phyloP scores from a whole-genome alignment of 2,113 vertebrate genomes.

The Oreochromis niloticus region DNA sequence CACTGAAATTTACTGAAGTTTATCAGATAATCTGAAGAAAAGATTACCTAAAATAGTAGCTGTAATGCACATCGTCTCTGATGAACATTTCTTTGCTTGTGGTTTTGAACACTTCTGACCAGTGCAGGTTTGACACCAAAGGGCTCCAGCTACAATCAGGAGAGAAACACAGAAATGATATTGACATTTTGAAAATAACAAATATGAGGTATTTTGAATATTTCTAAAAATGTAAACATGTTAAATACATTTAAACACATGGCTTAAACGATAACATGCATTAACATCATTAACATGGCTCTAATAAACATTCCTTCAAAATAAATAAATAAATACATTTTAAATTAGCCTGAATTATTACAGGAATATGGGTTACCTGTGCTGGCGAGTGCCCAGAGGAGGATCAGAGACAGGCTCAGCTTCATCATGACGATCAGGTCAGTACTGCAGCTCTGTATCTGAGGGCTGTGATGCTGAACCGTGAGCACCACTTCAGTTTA shows the following conservation, averaged over 20 bases:
- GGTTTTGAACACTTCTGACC: background rate
- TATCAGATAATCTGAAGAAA: background rate
- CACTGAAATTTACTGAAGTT: background rate
- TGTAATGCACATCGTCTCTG: background rate
- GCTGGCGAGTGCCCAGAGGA: background rate
- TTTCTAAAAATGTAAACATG: no score
- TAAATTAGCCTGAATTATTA: background rate
- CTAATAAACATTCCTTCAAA: background rate
- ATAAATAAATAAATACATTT: no score
- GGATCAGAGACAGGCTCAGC: background rate
- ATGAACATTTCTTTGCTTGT: background rate
- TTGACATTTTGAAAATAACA: no score
- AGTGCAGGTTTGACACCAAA: background rate
- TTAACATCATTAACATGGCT: no score
- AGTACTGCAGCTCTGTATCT: background rate
- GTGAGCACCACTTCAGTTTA: background rate
- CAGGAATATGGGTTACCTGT: background rate
- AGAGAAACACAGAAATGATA: background rate
- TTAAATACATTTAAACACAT: no score
- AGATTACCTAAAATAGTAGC: background rate
- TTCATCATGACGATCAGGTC: background rate
- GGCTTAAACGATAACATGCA: no score
- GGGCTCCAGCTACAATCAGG: background rate
- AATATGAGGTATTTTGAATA: no score
- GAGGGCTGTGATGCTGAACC: background rate